phyloP scores from a whole-genome alignment of 2,888 invertebrate genomes.

The Salpingus planirostris region DNA sequence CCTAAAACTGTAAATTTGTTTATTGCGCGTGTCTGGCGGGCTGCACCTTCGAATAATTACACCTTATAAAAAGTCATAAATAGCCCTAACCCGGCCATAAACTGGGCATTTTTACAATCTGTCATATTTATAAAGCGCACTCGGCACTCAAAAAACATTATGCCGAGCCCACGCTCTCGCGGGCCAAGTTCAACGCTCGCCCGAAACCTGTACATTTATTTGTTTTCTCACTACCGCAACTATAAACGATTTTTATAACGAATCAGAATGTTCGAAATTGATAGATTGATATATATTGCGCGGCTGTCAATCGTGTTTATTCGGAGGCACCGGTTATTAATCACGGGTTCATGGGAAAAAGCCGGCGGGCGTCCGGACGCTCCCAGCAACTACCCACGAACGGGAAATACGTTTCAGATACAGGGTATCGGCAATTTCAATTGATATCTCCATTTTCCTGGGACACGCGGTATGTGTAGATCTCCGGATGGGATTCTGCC shows the following conservation, averaged over 20 bases:
- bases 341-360: neutral
- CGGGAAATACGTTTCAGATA: no score
- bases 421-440: no score
- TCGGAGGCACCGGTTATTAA: neutral
- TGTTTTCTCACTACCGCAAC: slow-evolving; percentile 16
- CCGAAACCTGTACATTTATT: slow-evolving; percentile 13
- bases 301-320: slow-evolving; percentile 5
- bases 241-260: slow-evolving; percentile 13
- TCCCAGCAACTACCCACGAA: no score
- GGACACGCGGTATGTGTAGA: no score
- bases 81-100: slow-evolving; percentile 14
- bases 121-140: slow-evolving; percentile 17
- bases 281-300: slow-evolving; percentile 11
- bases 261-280: slow-evolving; percentile 8
- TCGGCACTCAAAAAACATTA: slow-evolving; percentile 17
- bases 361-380: neutral
- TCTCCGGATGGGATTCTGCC: no score
- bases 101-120: slow-evolving; percentile 15
- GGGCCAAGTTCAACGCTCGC: slow-evolving; percentile 2
- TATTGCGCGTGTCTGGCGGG: slow-evolving; percentile 7
- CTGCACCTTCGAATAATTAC: slow-evolving; percentile 13
- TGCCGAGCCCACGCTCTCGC: slow-evolving; percentile 12
- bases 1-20: slow-evolving; percentile 6
- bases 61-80: slow-evolving; percentile 14
- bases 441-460: no score